Conservation (phyloP, 2,888 invertebrate genomes). For the Encarsia formosa region DNA sequence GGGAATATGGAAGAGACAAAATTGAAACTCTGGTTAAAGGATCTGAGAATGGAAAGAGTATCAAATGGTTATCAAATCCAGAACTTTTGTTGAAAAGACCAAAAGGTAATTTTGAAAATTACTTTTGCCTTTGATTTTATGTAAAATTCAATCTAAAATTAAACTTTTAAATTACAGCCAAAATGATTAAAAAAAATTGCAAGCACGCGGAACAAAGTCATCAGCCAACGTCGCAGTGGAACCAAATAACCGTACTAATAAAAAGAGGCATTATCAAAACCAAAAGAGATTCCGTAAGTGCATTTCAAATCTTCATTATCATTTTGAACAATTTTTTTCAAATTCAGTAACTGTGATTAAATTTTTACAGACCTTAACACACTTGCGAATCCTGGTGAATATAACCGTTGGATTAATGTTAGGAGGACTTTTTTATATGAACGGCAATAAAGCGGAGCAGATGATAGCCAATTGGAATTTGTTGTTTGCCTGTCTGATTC, state of each 20-base stretch:
- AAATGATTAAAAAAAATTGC: too few species aligned
- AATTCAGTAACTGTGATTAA: background rate
- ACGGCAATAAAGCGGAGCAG: constrained; percentile 72
- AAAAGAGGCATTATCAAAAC: constrained; percentile 70
- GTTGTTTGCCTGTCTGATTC: constrained; percentile 86
- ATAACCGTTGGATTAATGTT: constrained; percentile 71
- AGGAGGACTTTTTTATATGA: constrained; percentile 69
- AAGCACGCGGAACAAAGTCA: constrained; percentile 43
- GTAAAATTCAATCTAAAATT: background rate
- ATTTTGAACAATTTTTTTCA: background rate
- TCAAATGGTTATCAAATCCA: constrained; percentile 66
- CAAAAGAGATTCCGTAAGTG: constrained; percentile 65
- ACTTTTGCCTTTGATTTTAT: background rate
- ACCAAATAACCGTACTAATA: constrained; percentile 70
- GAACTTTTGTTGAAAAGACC: constrained; percentile 56
- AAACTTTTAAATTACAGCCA: constrained; percentile 31
- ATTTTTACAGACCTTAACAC: constrained; percentile 67
- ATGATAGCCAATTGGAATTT: constrained; percentile 82
- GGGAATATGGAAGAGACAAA: constrained; percentile 80
- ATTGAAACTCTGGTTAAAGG: constrained; percentile 62
- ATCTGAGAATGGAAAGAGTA: constrained; percentile 66
- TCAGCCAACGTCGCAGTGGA: constrained; percentile 67
- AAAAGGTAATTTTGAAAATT: constrained; percentile 46
- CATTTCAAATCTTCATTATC: background rate
- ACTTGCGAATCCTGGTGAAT: constrained; percentile 71